Percentiles rank a stretch among this genome's conserved stretches.
Conservation (phyloP, 2,113 vertebrate species). For the Corythaeola cristata region DNA sequence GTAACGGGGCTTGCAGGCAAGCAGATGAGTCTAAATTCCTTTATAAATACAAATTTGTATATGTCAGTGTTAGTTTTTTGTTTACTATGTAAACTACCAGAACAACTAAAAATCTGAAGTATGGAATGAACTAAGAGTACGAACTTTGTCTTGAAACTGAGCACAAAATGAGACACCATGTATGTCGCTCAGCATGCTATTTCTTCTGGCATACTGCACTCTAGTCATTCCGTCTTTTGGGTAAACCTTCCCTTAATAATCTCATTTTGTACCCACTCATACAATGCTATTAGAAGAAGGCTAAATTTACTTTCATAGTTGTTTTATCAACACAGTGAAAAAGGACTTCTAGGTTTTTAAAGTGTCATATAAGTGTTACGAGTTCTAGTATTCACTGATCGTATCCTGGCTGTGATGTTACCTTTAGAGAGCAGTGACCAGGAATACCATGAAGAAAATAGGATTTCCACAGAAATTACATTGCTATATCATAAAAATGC, state of each 20-base stretch:
- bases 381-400: not conserved
- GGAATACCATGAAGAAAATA: not conserved
- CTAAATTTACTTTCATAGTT: not conserved
- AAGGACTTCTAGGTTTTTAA: not conserved
- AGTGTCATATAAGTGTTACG: not conserved
- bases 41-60: not conserved
- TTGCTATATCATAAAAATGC: not conserved
- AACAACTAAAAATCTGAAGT: not conserved
- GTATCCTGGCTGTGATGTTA: not conserved
- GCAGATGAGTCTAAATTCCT: not conserved
- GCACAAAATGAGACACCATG: fast-evolving
- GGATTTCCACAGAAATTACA: not conserved
- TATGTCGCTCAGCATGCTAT: not conserved
- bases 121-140: not conserved
- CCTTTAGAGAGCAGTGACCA: not conserved
- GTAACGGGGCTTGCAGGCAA: not conserved
- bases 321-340: not conserved
- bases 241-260: not conserved
- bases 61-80: not conserved
- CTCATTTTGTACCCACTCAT: not conserved
- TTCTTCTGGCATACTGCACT: not conserved
- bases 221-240: not conserved
- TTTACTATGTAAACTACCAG: not conserved
- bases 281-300: not conserved
- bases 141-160: not conserved